phyloP scores from a whole-genome alignment of 2,797 vertebrate species.

The Lagocephalus sceleratus region DNA sequence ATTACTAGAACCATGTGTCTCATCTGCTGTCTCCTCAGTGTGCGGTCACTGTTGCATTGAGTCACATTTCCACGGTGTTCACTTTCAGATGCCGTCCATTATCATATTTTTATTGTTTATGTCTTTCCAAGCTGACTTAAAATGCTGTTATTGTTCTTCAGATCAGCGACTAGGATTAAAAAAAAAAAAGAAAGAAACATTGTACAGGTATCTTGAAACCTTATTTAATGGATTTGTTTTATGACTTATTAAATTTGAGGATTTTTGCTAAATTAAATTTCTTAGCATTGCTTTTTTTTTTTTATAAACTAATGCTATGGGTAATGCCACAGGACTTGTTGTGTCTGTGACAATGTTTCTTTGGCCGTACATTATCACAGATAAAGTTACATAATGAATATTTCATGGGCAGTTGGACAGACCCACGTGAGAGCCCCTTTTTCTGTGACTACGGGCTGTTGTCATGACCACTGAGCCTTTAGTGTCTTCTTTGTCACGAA shows the following conservation, averaged over 20 bases:
- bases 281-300: neutral
- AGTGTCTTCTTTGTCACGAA: slow-evolving; percentile 22
- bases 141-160: slow-evolving; percentile 13
- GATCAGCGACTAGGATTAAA: slow-evolving; percentile 7
- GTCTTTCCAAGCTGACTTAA: neutral
- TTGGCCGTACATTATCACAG: slow-evolving; percentile 56
- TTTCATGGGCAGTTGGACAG: slow-evolving; percentile 65
- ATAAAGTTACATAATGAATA: slow-evolving; percentile 78
- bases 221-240: neutral
- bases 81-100: slow-evolving; percentile 44
- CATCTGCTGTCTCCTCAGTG: slow-evolving; percentile 50
- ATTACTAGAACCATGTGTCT: slow-evolving; percentile 50
- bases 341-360: slow-evolving; percentile 26
- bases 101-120: slow-evolving; percentile 26
- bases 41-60: slow-evolving; percentile 39
- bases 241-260: no score
- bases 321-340: slow-evolving; percentile 13
- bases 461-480: slow-evolving; percentile 34
- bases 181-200: slow-evolving; percentile 9
- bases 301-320: no score
- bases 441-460: slow-evolving; percentile 39
- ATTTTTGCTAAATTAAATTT: neutral
- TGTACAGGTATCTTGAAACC: neutral
- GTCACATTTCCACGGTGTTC: slow-evolving; percentile 58
- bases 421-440: slow-evolving; percentile 56